Conservation (phyloP, 2,113 vertebrate species). For the Bubo scandiacus region DNA sequence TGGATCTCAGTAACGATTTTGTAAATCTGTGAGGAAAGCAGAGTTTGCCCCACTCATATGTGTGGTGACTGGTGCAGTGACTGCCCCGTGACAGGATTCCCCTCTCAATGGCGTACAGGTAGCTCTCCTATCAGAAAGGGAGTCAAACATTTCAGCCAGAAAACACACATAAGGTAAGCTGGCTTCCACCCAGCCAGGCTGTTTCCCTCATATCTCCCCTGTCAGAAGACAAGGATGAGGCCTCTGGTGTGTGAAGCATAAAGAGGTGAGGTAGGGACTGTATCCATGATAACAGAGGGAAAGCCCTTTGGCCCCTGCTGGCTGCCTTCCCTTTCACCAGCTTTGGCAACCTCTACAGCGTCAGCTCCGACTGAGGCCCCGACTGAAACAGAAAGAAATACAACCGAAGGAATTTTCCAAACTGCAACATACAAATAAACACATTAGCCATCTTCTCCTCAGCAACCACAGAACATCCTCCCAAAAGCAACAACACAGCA, state of each 20-base stretch:
- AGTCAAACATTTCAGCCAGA: neutral
- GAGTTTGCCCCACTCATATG: neutral
- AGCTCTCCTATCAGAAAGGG: neutral
- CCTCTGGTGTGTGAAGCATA: neutral
- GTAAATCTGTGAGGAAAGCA: neutral
- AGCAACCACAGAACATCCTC: neutral
- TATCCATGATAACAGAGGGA: neutral
- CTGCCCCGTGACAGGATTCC: neutral
- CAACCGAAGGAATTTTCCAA: neutral
- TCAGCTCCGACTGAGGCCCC: neutral
- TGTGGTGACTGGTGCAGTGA: neutral
- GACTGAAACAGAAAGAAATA: neutral
- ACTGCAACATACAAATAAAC: constrained; percentile 26
- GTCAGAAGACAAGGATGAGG: neutral
- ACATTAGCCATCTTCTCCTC: neutral
- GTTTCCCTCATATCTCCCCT: neutral
- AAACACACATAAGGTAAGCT: neutral
- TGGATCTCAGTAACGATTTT: neutral
- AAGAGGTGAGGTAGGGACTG: neutral
- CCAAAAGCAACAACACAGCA: constrained; percentile 47
- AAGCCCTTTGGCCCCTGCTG: neutral
- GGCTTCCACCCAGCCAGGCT: neutral
- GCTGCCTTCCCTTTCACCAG: neutral
- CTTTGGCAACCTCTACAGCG: neutral
- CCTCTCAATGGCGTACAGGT: neutral